These are phyloP conservation scores for Agrochola circellaris DNA, from an alignment of 2,888 invertebrate species.

Conservation along the genomic window DNA sequence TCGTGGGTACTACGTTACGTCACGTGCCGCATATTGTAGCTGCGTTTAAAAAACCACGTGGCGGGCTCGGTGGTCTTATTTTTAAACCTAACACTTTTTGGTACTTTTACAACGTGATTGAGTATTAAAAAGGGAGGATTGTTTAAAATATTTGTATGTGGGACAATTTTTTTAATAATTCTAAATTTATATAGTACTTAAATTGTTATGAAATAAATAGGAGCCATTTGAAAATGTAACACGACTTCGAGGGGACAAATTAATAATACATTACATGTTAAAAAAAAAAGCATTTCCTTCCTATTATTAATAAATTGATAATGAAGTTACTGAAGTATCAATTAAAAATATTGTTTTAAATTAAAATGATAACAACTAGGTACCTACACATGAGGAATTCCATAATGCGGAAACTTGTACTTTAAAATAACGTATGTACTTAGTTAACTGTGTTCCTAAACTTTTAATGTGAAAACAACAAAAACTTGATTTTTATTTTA, in stretches of 20 bases:
- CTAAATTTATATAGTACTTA: background rate
- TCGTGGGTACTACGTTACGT: constrained; percentile 21
- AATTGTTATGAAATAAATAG: background rate
- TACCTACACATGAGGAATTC: constrained; percentile 4
- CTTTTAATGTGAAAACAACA: constrained; percentile 19
- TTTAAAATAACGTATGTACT: constrained; percentile 21
- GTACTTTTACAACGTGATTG: constrained; percentile 5
- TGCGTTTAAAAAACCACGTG: constrained; percentile 43
- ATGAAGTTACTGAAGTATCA: constrained; percentile 6
- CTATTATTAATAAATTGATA: constrained; percentile 14
- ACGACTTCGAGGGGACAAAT: background rate
- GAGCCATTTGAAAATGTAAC: constrained; percentile 4
- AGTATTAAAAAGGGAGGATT: background rate
- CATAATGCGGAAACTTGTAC: constrained; percentile 52
- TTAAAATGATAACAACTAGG: constrained; percentile 9
- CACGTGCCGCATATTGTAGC: constrained; percentile 26
- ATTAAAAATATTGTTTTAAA: constrained; percentile 22
- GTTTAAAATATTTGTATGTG: background rate
- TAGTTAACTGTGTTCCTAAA: constrained; percentile 6
- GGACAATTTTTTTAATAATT: background rate
- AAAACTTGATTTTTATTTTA: constrained; percentile 28
- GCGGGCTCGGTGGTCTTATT: constrained; percentile 8
- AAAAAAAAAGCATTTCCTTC: constrained; percentile 32
- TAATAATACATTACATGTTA: background rate
- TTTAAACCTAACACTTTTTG: background rate